A percentile compares a stretch with the other conserved stretches of the same genome.
These are phyloP conservation scores for Phenacoccus solenopsis DNA, from an alignment of 1,140 invertebrate species.

Conservation along the genomic window DNA sequence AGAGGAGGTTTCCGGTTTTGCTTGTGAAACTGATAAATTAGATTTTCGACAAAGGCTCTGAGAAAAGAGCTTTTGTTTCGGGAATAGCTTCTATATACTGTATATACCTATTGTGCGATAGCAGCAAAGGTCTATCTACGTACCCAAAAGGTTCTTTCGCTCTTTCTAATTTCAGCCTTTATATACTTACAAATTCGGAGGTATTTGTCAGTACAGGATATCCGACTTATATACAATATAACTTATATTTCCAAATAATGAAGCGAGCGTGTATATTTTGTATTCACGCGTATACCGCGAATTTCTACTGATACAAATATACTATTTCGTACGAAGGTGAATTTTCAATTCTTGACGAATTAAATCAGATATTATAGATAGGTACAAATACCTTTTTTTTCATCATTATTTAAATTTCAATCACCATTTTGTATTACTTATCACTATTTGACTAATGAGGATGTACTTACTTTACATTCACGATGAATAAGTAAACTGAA, in stretches of 20 bases:
- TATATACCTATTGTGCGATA: constrained; percentile 13
- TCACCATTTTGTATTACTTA: too few species aligned
- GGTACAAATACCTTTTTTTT: too few species aligned
- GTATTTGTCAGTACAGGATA: constrained; percentile 16
- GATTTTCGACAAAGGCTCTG: constrained; percentile 16
- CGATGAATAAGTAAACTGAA: too few species aligned
- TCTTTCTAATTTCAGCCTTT: constrained; percentile 12
- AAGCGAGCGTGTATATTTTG: too few species aligned
- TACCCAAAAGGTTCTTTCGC: constrained; percentile 16
- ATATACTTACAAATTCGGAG: constrained; percentile 18
- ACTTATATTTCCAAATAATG: constrained; percentile 12
- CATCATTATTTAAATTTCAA: too few species aligned
- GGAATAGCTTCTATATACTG: constrained; percentile 1
- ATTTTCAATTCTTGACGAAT: too few species aligned
- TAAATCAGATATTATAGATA: too few species aligned
- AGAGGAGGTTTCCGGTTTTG: constrained; percentile 17
- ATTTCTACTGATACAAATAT: too few species aligned
- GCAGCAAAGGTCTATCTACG: constrained; percentile 9
- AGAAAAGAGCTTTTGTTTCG: constrained; percentile 16
- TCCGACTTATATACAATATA: constrained; percentile 14
- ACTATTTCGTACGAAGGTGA: too few species aligned
- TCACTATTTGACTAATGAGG: too few species aligned
- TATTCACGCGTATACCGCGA: too few species aligned
- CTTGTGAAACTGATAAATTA: constrained; percentile 18
- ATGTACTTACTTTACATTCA: too few species aligned